These are phyloP conservation scores for Marcusenius ussheri DNA, from an alignment of 2,113 vertebrate genomes.

Conservation along the genomic window DNA sequence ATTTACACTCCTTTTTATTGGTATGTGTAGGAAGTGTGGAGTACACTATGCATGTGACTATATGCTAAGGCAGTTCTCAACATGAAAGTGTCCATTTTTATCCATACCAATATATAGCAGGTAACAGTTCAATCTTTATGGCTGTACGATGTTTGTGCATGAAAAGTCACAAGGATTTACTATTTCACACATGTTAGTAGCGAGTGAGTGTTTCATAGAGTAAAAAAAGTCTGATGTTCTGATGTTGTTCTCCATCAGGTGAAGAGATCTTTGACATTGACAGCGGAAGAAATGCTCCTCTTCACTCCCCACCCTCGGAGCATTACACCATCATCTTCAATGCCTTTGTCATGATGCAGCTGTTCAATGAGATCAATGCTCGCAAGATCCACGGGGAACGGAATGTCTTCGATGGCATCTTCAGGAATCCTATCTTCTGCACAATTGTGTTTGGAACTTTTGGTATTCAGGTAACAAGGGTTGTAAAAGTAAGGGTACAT, in stretches of 20 bases:
- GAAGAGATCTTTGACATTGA: conserved; percentile 94
- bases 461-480: conserved; percentile 72
- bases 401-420: conserved; percentile 95
- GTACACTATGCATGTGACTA: not conserved
- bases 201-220: not conserved
- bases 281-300: conserved; percentile 83
- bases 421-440: conserved; percentile 95
- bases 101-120: not conserved
- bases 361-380: conserved; percentile 97
- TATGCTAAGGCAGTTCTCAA: not conserved
- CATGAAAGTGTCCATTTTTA: not conserved
- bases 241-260: conserved; percentile 51
- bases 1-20: conserved; percentile 85
- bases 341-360: conserved; percentile 98
- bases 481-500: not conserved
- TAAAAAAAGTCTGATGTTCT: not conserved
- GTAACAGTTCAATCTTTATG: not conserved
- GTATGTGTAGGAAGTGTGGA: conserved; percentile 53
- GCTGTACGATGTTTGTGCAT: not conserved
- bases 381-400: conserved; percentile 96
- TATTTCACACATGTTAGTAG: not conserved
- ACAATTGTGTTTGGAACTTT: conserved; percentile 92
- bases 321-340: conserved; percentile 99
- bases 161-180: not conserved
- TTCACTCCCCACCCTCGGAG: conserved; percentile 91